phyloP scores from a whole-genome alignment of 2,888 invertebrate species.

The Cerastis rubricosa region DNA sequence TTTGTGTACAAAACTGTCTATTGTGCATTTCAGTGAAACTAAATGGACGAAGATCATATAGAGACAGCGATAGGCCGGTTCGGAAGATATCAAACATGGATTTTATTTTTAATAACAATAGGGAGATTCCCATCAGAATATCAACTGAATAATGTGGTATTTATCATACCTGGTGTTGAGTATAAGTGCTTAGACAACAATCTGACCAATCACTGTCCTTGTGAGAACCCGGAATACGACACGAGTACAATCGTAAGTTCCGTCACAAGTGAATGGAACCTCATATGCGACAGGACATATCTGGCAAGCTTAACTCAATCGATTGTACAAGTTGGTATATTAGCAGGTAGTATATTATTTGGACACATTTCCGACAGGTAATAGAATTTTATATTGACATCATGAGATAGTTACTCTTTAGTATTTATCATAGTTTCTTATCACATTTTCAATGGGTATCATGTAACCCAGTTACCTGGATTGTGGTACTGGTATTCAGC shows the following conservation, averaged over 20 bases:
- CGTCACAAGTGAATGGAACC: conserved; percentile 91
- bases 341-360: conserved; percentile 89
- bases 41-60: conserved; percentile 72
- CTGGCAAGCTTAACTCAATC: conserved; percentile 90
- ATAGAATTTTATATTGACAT: background rate
- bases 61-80: conserved; percentile 88
- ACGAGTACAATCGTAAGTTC: conserved; percentile 88
- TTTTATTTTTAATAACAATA: conserved; percentile 85
- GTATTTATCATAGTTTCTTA: background rate
- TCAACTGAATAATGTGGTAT: conserved; percentile 90
- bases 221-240: conserved; percentile 89
- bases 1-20: background rate
- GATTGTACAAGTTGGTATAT: conserved; percentile 89
- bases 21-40: conserved; percentile 15
- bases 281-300: conserved; percentile 90
- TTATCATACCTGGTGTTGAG: conserved; percentile 88
- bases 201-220: conserved; percentile 82
- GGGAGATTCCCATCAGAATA: conserved; percentile 90
- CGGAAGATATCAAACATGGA: conserved; percentile 90
- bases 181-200: conserved; percentile 86
- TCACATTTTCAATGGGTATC: background rate
- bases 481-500: conserved; percentile 3
- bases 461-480: background rate
- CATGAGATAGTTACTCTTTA: background rate
- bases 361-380: conserved; percentile 40